Evolutionary conservation across 2,797 vertebrate genomes (phyloP), one percentile per base, ranked within the genome.

Genomic region (Acropternis orthonyx): DNA sequence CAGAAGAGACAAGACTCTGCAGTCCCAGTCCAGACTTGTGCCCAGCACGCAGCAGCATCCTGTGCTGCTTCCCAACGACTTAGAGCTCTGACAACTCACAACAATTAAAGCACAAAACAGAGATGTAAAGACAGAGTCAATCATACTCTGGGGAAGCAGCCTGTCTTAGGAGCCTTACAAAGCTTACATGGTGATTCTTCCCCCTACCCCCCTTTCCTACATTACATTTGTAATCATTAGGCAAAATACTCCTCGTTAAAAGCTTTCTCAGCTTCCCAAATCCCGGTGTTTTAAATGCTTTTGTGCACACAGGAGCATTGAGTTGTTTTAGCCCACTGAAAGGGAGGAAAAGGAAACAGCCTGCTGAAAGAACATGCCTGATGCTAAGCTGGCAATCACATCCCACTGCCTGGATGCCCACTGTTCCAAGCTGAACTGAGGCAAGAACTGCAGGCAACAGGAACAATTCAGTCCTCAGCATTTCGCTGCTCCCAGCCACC

Each of bases 401-500:
- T 79, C 94, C 85, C 94, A 96, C 89, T 71, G 92, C 88, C 78
- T 94, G 89, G 96, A 88, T 93, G 84, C 94, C 91, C 83, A 78
- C 92, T 80, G 91, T 76, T 96, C 83, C 88, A 92, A 92, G 90
- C 87, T 93, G 75, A 95, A 92, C 46, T 41, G 65, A 95, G 83
- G 86, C 61, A 92, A 51, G 67, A 89, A 61, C 67, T 10, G 74
- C 88, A 75, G 21, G 66, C 26, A 59, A 11, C 2, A 9, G 86
- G 34, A 94, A 91, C 79, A 96, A 95, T 74, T 52, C 81, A 0
- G 1, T 63, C 44, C 87, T 87, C 93, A 59, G 85, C 80, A 80
- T 52, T 89, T 82, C 81, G 27, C 67, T 92, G 75, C 86, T 93
- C 76, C 67, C 22, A 72, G 71, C 89, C 85, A 77, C 94, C 92